phyloP scores from a whole-genome alignment of 2,888 invertebrate genomes.

The Oscheius onirici region DNA sequence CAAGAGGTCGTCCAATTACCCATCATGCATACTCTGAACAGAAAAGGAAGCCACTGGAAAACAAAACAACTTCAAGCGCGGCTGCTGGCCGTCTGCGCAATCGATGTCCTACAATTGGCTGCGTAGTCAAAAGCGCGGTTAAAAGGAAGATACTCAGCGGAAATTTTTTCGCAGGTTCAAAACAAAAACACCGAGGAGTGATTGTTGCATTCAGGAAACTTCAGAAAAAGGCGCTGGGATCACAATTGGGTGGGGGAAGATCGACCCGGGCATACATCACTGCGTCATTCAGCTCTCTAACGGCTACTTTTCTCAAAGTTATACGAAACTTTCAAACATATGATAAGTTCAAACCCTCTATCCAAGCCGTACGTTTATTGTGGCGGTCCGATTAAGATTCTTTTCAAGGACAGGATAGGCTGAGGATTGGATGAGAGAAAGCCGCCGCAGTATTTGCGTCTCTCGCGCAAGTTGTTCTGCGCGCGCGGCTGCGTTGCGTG shows the following conservation, averaged over 20 bases:
- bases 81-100: constrained; percentile 28
- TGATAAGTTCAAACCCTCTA: neutral
- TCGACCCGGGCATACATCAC: constrained; percentile 14
- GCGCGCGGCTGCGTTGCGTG: constrained; percentile 29
- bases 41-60: neutral
- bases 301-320: neutral
- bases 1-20: no score
- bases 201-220: neutral
- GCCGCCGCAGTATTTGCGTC: constrained; percentile 21
- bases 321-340: neutral
- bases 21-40: no score
- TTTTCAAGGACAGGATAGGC: constrained; percentile 30
- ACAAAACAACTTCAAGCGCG: constrained; percentile 22
- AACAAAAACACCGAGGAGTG: neutral
- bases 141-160: constrained; percentile 23
- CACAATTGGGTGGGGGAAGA: constrained; percentile 6
- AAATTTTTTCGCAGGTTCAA: neutral
- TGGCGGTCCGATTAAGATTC: constrained; percentile 12
- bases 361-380: constrained; percentile 7
- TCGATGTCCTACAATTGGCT: constrained; percentile 32
- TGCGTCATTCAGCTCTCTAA: neutral
- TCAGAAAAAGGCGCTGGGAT: neutral
- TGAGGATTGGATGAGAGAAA: constrained; percentile 32
- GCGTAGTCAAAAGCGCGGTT: constrained; percentile 16
- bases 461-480: constrained; percentile 28